Conservation (phyloP, 2,797 vertebrate species). For the Schizothorax lantsangensis region DNA sequence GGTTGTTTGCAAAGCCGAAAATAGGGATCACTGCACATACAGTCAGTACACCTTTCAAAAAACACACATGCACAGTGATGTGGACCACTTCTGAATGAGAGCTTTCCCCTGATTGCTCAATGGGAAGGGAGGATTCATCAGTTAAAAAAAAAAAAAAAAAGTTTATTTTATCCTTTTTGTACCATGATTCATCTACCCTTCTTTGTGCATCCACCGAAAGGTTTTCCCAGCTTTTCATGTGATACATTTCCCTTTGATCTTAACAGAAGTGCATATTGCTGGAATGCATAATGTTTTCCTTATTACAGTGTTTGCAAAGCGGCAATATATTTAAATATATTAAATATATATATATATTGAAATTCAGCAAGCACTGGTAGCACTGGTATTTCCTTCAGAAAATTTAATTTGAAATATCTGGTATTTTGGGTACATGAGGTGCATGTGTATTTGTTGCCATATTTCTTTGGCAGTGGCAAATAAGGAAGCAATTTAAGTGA, state of each 20-base stretch:
- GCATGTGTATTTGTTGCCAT: slow-evolving; percentile 27
- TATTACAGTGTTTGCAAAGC: not conserved
- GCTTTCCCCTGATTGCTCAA: not conserved
- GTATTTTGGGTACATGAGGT: slow-evolving; percentile 9
- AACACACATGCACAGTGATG: slow-evolving; percentile 17
- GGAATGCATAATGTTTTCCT: not conserved
- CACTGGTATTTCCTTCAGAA: not conserved
- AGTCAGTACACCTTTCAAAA: not conserved
- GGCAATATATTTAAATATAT: not conserved
- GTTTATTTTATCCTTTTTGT: not conserved
- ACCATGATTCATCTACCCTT: not conserved
- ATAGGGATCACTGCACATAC: not conserved
- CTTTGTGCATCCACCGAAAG: not conserved
- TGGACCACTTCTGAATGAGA: not conserved
- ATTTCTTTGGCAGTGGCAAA: slow-evolving; percentile 53
- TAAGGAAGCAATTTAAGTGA: slow-evolving; percentile 54
- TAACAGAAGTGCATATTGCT: not conserved
- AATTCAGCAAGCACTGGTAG: not conserved
- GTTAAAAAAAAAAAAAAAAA: not conserved
- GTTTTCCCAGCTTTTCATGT: slow-evolving; percentile 16
- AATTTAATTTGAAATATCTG: not conserved
- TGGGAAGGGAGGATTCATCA: not conserved
- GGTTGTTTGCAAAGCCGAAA: not conserved
- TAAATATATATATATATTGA: too few species aligned
- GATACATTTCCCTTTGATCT: slow-evolving; percentile 20